Conservation (phyloP, 2,113 vertebrate genomes). For the Camelus bactrianus region DNA sequence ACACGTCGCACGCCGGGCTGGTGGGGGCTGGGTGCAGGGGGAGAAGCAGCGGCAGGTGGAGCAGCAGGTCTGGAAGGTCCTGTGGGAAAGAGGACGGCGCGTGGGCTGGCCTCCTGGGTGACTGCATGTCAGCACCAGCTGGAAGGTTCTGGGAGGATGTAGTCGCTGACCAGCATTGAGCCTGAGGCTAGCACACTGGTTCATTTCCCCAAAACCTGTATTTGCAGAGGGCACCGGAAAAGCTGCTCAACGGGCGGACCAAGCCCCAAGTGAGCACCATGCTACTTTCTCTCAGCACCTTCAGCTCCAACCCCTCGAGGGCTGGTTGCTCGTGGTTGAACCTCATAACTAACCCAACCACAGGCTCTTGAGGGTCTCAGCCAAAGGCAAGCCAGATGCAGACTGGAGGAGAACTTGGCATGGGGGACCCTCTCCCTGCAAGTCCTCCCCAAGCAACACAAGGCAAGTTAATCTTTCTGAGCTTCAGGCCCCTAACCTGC, state of each 20-base stretch:
- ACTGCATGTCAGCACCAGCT: not conserved
- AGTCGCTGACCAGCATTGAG: not conserved
- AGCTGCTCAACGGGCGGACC: not conserved
- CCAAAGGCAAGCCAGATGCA: not conserved
- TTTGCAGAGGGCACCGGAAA: not conserved
- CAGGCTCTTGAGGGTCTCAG: not conserved
- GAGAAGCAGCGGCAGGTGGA: slow-evolving; percentile 90
- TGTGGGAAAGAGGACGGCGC: slow-evolving; percentile 43
- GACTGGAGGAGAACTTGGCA: not conserved
- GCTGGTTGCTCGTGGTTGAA: too few relatives aligned
- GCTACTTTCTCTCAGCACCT: not conserved
- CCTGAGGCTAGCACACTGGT: not conserved
- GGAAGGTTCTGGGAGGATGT: not conserved
- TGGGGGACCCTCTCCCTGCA: not conserved
- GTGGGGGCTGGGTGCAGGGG: slow-evolving; percentile 88
- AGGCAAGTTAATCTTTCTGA: not conserved
- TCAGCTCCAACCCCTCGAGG: not conserved
- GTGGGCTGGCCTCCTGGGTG: not conserved
- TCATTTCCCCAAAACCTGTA: not conserved
- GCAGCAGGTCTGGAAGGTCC: slow-evolving; percentile 86
- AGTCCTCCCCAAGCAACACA: not conserved
- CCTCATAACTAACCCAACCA: not conserved
- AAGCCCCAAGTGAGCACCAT: fast-evolving
- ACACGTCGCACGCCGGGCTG: slow-evolving; percentile 86
- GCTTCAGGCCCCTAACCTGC: not conserved